phyloP scores from a whole-genome alignment of 92 coral and sea anemone genomes.

The Porites rus region DNA sequence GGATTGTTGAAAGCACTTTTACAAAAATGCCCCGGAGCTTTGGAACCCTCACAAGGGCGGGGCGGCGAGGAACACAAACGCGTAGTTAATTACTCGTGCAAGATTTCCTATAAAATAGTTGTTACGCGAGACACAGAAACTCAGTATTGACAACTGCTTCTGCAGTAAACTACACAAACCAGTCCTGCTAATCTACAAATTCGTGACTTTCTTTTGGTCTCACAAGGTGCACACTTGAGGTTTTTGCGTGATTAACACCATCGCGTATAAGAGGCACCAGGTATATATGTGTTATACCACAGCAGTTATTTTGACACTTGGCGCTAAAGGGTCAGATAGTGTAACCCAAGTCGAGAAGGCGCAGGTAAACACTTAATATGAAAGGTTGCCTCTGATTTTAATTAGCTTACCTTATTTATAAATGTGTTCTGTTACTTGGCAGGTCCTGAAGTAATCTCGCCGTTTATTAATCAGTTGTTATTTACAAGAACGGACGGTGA shows the following conservation, averaged over 20 bases:
- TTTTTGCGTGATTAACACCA: constrained; percentile 9
- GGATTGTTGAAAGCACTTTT: constrained; percentile 31
- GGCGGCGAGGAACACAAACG: constrained; percentile 20
- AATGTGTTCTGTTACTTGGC: constrained; percentile 55
- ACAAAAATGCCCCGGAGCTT: constrained; percentile 6
- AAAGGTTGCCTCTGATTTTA: constrained; percentile 59
- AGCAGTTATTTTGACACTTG: constrained; percentile 10
- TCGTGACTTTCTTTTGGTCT: background rate
- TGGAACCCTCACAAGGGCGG: constrained; percentile 42
- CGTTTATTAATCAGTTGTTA: constrained; percentile 20
- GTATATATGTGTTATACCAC: constrained; percentile 3
- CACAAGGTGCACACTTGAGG: constrained; percentile 6
- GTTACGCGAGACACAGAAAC: background rate
- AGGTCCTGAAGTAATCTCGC: constrained; percentile 36
- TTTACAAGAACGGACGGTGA: constrained; percentile 27
- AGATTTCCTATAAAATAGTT: constrained; percentile 16
- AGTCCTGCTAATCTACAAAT: background rate
- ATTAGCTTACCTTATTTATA: constrained; percentile 73
- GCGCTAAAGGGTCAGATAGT: background rate
- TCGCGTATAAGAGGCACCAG: background rate
- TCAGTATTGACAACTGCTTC: background rate
- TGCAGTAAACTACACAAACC: background rate
- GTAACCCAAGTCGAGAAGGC: constrained; percentile 50
- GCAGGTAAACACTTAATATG: constrained; percentile 28
- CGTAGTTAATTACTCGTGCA: constrained; percentile 36